Evolutionary conservation across 1,140 invertebrate genomes (phyloP).

Genomic region (Ceratosolen solmsi): DNA sequence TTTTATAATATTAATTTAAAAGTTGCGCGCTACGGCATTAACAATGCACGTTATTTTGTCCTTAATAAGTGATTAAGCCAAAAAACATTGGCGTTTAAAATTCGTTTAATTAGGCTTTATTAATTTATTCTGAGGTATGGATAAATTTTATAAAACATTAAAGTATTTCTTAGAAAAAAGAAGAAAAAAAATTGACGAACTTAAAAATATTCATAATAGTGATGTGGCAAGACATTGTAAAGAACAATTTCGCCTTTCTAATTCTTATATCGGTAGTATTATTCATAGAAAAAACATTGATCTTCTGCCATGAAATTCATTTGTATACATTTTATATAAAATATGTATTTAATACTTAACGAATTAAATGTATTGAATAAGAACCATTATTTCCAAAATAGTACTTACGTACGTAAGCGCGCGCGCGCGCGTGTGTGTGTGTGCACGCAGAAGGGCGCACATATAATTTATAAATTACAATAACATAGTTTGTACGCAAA

Average conservation of each 20-base stretch:
- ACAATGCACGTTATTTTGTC: too few species aligned
- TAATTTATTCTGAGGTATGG: background rate
- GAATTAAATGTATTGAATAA: too few species aligned
- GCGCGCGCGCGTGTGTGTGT: too few species aligned
- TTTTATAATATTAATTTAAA: too few species aligned
- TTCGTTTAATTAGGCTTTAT: background rate
- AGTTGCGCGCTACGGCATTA: too few species aligned
- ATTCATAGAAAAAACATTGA: conserved; percentile 20
- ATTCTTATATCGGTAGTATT: conserved; percentile 9
- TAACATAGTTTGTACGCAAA: background rate
- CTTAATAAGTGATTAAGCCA: too few species aligned
- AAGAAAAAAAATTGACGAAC: background rate
- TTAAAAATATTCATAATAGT: conserved; percentile 16
- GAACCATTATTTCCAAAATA: too few species aligned
- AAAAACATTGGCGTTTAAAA: background rate
- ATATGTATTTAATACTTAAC: background rate
- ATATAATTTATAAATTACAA: background rate
- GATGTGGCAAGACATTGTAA: conserved; percentile 10
- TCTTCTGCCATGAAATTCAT: background rate
- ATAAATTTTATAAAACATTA: background rate
- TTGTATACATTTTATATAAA: background rate
- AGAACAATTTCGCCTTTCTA: conserved; percentile 35
- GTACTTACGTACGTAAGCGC: too few species aligned
- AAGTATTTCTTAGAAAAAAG: background rate
- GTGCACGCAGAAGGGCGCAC: background rate